Conservation (phyloP, 2,113 vertebrate species). For the Dermatemys mawii region DNA sequence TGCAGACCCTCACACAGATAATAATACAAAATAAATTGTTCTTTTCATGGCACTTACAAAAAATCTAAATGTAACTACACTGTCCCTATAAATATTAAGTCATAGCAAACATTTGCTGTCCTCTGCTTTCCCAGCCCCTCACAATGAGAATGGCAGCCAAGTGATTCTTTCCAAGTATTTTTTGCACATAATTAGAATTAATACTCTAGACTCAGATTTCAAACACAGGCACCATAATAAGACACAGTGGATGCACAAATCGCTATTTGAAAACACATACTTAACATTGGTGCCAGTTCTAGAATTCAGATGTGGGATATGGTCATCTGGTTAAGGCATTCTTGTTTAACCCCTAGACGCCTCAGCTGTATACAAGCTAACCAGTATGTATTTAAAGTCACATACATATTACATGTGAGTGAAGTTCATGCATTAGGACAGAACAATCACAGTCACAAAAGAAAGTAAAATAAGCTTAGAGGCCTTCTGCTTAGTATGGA, state of each 20-base stretch:
- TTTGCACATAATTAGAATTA: not conserved
- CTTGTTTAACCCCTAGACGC: not conserved
- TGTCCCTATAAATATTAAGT: not conserved
- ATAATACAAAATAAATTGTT: not conserved
- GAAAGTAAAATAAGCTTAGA: not conserved
- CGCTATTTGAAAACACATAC: not conserved
- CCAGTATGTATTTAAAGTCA: not conserved
- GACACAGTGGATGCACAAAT: not conserved
- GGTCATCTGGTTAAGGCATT: not conserved
- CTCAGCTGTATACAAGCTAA: not conserved
- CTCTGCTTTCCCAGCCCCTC: not conserved
- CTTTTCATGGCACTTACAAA: not conserved
- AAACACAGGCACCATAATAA: not conserved
- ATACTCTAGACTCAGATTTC: not conserved
- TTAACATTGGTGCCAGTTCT: not conserved
- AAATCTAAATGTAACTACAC: conserved; percentile 3
- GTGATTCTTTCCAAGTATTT: not conserved
- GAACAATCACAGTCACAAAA: not conserved
- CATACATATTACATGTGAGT: not conserved
- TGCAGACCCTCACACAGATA: not conserved
- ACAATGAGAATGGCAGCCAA: not conserved
- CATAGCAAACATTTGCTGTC: not conserved
- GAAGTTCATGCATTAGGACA: not conserved
- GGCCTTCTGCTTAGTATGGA: not conserved
- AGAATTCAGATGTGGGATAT: not conserved